Conservation (phyloP, 2,888 invertebrate species). For the Glyphotaelius pellucidus region DNA sequence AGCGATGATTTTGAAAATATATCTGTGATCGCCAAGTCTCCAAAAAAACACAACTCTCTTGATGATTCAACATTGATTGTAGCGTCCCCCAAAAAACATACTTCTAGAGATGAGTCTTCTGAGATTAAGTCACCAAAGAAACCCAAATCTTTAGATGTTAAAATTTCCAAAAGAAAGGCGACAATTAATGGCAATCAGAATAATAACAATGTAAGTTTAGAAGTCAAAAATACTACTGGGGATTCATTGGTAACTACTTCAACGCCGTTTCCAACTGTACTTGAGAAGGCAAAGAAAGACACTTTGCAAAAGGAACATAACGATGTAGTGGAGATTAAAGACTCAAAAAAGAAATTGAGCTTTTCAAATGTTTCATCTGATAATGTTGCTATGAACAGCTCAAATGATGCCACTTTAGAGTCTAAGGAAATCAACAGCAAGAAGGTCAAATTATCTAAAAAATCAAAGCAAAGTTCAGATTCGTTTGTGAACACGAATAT, state of each 20-base stretch:
- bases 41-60: not conserved
- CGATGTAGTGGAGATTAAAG: not conserved
- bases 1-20: constrained; percentile 9
- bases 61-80: not conserved
- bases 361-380: constrained; percentile 32
- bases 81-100: not conserved
- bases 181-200: not conserved
- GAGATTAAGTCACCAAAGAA: not conserved
- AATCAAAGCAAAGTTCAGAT: not conserved
- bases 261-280: not conserved
- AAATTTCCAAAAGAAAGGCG: not conserved
- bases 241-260: constrained; percentile 8
- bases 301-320: not conserved
- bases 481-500: not conserved
- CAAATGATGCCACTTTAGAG: not conserved
- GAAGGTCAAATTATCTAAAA: not conserved
- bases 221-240: not conserved
- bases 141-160: not conserved
- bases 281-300: not conserved
- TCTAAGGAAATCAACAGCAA: not conserved
- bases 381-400: not conserved
- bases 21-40: not conserved
- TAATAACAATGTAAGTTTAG: not conserved
- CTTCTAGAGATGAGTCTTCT: not conserved
- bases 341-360: constrained; percentile 29